A percentile compares a stretch with the other conserved stretches of the same genome.
Conservation (phyloP, 1,140 invertebrate genomes). For the Pomacea maculata region DNA sequence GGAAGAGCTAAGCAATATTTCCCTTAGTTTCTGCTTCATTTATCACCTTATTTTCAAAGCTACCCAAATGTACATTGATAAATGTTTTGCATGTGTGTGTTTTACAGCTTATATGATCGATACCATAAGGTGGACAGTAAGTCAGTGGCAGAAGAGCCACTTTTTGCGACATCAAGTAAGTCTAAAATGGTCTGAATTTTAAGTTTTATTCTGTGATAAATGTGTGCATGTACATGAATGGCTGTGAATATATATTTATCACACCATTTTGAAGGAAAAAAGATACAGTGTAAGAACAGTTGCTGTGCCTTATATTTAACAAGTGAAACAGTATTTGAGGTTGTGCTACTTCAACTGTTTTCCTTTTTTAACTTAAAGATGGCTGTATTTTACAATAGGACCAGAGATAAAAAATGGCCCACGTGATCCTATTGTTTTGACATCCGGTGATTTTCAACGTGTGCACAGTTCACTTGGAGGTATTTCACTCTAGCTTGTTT, state of each 20-base stretch:
- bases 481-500: neutral
- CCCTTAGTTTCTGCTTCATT: too few species aligned
- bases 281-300: neutral
- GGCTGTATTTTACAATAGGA: conserved; percentile 12
- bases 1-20: too few species aligned
- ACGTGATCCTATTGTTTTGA: conserved; percentile 27
- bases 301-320: neutral
- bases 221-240: neutral
- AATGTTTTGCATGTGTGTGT: neutral
- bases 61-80: too few species aligned
- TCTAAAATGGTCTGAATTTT: neutral
- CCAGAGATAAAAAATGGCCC: conserved; percentile 30
- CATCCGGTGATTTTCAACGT: conserved; percentile 16
- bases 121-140: conserved; percentile 38
- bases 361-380: neutral
- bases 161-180: conserved; percentile 39
- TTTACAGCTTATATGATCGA: conserved; percentile 43
- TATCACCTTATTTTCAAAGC: too few species aligned
- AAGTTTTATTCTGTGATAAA: neutral
- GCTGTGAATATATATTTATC: neutral
- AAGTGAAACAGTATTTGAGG: neutral
- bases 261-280: neutral
- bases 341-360: neutral
- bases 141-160: conserved; percentile 37
- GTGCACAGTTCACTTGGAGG: conserved; percentile 19